Evolutionary conservation across 2,113 vertebrate species (phyloP), one percentile per base, ranked within the genome.

Genomic region (Ardeotis arabs): DNA sequence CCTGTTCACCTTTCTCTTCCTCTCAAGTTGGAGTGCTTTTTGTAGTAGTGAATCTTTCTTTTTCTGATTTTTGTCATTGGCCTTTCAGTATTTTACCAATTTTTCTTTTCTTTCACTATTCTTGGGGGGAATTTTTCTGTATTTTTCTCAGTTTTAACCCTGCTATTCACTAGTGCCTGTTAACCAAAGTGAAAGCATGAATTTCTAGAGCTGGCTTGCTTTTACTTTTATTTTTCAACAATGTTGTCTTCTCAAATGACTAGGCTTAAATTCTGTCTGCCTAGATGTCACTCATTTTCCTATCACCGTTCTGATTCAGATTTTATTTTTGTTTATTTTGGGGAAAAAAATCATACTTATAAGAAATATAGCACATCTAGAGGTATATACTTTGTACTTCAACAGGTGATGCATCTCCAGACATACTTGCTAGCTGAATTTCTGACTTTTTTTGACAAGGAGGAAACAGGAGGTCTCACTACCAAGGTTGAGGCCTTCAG

Each of bases 261-360:
- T 21, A n/a, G 4, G 5, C 84, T 87, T 59, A 82, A 87, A 58
- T 92, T 70, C 35, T 59, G 8, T 55, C 19, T 10, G 10, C 19
- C 12, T 52, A 19, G 0, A 2, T 89, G 53, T 55, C 23, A 29
- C 6, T 20, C 2, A 21, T 58, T 75, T 86, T 83, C 24, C 37
- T 24, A 8, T 63, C 3, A 14, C 12, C 5, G 2, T 47, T 90
- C 24, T 73, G 39, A 69, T 81, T 87, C 35, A 64, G 35, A 8
- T 76, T 68, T 56, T 52, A 12, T 50, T 20, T 68, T 75, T 74
- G 7, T 55, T 73, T 84, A 17, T 74, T 73, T 18, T 7, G 4
- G 18, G 15, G 1, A 0, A 41, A 50, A 75, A 33, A 37, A 1
- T 2, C 5, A 18, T 60, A 31, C 19, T 59, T 1, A 0, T 47